Evolutionary conservation across 1,140 invertebrate species (phyloP).

Genomic region (Rhopalosiphum padi): DNA sequence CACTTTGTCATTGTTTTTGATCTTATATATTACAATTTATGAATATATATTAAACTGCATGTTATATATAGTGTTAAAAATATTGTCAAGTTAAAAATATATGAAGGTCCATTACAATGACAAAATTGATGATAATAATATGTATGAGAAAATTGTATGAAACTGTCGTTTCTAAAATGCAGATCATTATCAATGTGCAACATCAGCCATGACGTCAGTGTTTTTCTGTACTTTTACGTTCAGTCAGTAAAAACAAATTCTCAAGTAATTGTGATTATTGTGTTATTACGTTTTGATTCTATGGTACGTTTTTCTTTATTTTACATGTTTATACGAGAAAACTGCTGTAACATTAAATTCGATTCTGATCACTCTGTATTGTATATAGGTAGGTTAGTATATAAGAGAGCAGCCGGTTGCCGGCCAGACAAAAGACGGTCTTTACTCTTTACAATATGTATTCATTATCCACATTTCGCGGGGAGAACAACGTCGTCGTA

Average conservation of each 20-base stretch:
- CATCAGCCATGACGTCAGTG: no score
- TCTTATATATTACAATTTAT: no score
- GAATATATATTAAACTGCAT: no score
- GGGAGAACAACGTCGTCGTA: neutral
- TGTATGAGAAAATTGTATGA: no score
- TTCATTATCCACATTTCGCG: neutral
- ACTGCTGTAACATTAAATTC: neutral
- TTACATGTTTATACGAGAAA: neutral
- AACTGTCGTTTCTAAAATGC: no score
- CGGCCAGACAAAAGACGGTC: neutral
- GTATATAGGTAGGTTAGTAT: neutral
- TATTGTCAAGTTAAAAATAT: no score
- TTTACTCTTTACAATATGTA: conserved; percentile 2
- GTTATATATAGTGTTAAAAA: no score
- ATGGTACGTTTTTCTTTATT: neutral
- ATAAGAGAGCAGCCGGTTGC: neutral
- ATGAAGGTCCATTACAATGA: no score
- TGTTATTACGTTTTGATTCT: neutral
- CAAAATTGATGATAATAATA: no score
- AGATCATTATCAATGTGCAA: no score
- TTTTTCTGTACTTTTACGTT: no score
- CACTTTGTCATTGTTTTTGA: no score
- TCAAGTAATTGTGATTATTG: neutral
- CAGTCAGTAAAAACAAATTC: neutral
- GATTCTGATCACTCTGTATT: neutral